These are phyloP conservation scores for Arrhamphus sclerolepis DNA, from an alignment of 2,797 vertebrate species.

Conservation along the genomic window DNA sequence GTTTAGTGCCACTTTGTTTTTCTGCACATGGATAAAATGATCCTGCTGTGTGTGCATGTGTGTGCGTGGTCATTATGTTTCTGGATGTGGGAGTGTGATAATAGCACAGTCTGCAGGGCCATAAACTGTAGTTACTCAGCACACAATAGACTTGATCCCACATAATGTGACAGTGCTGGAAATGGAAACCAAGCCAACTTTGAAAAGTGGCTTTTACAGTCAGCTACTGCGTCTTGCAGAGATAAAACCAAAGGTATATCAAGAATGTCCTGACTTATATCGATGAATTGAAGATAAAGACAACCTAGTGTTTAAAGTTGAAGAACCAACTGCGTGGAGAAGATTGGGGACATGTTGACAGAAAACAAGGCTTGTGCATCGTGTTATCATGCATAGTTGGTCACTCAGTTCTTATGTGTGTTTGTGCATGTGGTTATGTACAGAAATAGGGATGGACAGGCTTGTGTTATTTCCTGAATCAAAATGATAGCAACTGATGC, in stretches of 20 bases:
- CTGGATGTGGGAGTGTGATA: constrained; percentile 9
- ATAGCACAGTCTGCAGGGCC: constrained; percentile 5
- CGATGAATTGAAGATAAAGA: too few species aligned
- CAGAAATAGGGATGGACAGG: constrained; percentile 13
- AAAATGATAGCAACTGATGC: constrained; percentile 61
- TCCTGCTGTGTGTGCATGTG: not conserved
- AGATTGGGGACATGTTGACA: too few species aligned
- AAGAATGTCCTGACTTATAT: too few species aligned
- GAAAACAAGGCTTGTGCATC: too few species aligned
- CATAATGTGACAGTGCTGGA: constrained; percentile 17
- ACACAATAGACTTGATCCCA: constrained; percentile 49
- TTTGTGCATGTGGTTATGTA: constrained; percentile 22
- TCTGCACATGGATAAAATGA: constrained; percentile 1
- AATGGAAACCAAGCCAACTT: constrained; percentile 33
- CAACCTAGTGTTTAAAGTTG: too few species aligned
- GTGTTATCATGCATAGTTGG: too few species aligned
- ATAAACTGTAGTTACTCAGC: constrained; percentile 38
- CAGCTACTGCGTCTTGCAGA: constrained; percentile 1
- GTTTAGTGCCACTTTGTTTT: not conserved
- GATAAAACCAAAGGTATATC: not conserved
- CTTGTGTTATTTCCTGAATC: constrained; percentile 77
- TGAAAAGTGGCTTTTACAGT: constrained; percentile 28
- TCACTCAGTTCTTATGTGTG: not conserved
- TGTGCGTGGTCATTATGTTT: constrained; percentile 4
- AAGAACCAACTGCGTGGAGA: too few species aligned